These are phyloP conservation scores for Acleris laterana DNA, from an alignment of 2,888 invertebrate genomes.

Conservation along the genomic window DNA sequence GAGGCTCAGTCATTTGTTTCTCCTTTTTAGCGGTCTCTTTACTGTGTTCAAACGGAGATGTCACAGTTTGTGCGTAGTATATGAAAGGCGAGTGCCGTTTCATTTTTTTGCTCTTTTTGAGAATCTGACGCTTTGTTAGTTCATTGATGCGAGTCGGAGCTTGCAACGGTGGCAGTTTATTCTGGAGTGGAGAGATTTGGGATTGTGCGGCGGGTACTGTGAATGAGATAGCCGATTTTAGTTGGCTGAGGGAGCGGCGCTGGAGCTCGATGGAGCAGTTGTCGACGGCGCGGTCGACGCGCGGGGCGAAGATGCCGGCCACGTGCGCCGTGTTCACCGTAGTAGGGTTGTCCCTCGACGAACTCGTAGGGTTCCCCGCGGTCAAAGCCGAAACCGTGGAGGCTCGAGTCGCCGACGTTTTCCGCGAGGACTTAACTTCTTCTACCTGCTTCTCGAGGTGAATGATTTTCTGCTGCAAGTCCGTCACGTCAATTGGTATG, in stretches of 20 bases:
- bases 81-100: constrained; percentile 51
- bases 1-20: background rate
- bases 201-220: background rate
- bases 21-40: background rate
- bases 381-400: no score
- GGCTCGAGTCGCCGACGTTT: no score
- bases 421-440: constrained; percentile 36
- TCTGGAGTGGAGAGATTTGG: background rate
- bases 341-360: background rate
- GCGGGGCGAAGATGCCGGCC: background rate
- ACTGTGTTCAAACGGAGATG: constrained; percentile 46
- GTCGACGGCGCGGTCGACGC: background rate
- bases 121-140: background rate
- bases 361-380: no score
- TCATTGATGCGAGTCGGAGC: background rate
- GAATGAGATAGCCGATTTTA: background rate
- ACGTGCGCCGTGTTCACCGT: background rate
- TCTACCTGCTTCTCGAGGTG: constrained; percentile 63
- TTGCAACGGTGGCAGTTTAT: background rate
- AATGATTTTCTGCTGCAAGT: constrained; percentile 70
- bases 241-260: background rate
- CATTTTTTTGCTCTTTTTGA: background rate
- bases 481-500: constrained; percentile 77
- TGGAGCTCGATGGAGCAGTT: background rate
- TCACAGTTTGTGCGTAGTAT: constrained; percentile 57